Percentiles rank a stretch among this genome's conserved stretches.
Evolutionary conservation across 92 coral and sea anemone species (phyloP).

Genomic region (Palythoa heliodiscus): DNA sequence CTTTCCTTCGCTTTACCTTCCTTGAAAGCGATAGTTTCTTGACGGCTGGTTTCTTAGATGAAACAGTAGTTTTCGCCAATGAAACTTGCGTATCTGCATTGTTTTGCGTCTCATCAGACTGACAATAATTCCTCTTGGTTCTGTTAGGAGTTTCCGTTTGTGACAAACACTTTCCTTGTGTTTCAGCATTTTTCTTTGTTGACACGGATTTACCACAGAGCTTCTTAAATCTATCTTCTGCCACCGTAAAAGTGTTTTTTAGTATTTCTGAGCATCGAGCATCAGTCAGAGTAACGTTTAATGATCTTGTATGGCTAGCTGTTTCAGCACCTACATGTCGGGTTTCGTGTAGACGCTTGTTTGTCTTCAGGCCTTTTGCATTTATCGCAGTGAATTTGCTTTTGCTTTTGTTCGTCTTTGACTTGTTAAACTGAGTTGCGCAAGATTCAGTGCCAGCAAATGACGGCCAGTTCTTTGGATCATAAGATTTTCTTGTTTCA

Average conservation of each 20-base stretch:
- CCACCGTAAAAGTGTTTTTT: conserved; percentile 34
- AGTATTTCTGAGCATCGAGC: conserved; percentile 27
- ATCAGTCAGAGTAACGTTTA: conserved; percentile 49
- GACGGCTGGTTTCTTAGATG: background rate
- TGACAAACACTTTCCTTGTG: background rate
- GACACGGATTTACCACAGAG: background rate
- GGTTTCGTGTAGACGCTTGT: background rate
- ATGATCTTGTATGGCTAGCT: background rate
- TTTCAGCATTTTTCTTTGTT: background rate
- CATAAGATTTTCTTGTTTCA: background rate
- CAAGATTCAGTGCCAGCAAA: background rate
- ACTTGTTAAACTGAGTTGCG: background rate
- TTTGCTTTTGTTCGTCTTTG: background rate
- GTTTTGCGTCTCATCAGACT: background rate
- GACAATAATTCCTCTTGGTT: background rate
- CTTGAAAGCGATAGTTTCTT: background rate
- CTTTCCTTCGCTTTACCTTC: background rate
- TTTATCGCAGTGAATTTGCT: conserved; percentile 1
- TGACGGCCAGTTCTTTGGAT: background rate
- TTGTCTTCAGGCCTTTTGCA: conserved; percentile 36
- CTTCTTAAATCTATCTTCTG: conserved; percentile 41
- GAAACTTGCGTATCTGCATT: background rate
- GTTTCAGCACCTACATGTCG: background rate
- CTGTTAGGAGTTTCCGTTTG: background rate
- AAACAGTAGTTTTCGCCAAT: background rate